A percentile compares a stretch with the other conserved stretches of the same genome.
These are phyloP conservation scores for Hypotaenidia philippensis DNA, from an alignment of 2,797 vertebrate species.

Conservation along the genomic window DNA sequence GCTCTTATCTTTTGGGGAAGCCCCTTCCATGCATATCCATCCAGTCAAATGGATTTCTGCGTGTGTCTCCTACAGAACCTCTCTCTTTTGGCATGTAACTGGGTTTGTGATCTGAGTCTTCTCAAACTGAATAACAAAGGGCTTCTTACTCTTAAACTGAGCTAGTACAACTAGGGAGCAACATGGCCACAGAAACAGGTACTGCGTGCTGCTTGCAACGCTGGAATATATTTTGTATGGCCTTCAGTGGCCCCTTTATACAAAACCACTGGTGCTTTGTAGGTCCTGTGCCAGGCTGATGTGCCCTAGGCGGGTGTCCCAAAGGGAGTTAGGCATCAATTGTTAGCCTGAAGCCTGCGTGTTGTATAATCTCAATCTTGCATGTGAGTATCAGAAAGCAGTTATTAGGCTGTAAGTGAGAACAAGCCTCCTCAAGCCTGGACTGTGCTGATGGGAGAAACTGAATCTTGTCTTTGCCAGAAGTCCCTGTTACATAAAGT, in stretches of 20 bases:
- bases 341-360: fast-evolving
- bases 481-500: background rate
- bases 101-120: background rate
- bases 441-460: background rate
- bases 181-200: fast-evolving
- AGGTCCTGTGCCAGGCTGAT: background rate
- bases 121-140: background rate
- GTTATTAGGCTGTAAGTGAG: background rate
- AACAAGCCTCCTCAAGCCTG: fast-evolving
- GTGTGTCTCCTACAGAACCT: background rate
- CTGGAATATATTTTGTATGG: background rate
- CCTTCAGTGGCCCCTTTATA: background rate
- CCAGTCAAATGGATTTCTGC: background rate
- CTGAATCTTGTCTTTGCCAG: background rate
- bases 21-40: background rate
- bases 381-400: background rate
- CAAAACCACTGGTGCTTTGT: background rate
- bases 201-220: fast-evolving
- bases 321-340: background rate
- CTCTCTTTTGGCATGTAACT: background rate
- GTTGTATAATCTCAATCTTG: background rate
- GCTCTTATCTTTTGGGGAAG: background rate
- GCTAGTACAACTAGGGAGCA: fast-evolving
- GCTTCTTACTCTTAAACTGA: background rate
- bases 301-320: background rate